Evolutionary conservation across 2,797 vertebrate species (phyloP), one percentile per base, ranked within the genome.

Genomic region (Bradypus variegatus): DNA sequence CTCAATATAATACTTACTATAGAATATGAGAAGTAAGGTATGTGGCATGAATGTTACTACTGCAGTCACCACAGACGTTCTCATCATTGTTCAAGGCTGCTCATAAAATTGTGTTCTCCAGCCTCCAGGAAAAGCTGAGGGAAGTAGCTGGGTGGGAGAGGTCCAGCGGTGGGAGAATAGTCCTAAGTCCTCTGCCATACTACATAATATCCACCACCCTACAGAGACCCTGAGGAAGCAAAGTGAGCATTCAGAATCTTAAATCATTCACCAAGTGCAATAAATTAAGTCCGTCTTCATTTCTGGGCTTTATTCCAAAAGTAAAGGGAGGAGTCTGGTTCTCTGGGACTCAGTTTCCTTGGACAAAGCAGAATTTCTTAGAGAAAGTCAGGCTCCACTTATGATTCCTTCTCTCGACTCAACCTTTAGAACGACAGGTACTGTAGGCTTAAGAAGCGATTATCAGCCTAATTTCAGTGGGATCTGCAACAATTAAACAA

Each of bases 381-480:
- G 33, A n/a, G 29, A 86, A 88, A 36, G 23, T 94, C 92, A 95
- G 19, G 50, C 29, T 92, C 67, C 77, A 73, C 60, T 62, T 83
- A 58, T 0, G 11, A 27, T 79, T 12, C 62, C 72, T 29, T 55
- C 65, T 93, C 93, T 95, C 16, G 76, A 45, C 3, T 91, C 83
- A 60, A 21, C 53, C 48, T 38, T 94, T 60, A 95, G 65, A 90
- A 95, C 36, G 50, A 95, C 90, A 13, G 88, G 88, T 23, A 80
- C 88, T 79, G 83, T 73, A 8, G 88, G n/a, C 65, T 75, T 38
- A 41, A 88, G 29, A 50, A 95, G 1, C 69, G 38, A 58, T 76
- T 41, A 3, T 2, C 11, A 18, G 6, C 8, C 4, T 13, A 95
- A 31, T 88, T 92, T 81, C 31, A 95, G 0, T 5, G 95, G 95